A percentile compares a stretch with the other conserved stretches of the same genome.
phyloP scores from a whole-genome alignment of 2,888 invertebrate genomes.

The Erannis defoliaria region DNA sequence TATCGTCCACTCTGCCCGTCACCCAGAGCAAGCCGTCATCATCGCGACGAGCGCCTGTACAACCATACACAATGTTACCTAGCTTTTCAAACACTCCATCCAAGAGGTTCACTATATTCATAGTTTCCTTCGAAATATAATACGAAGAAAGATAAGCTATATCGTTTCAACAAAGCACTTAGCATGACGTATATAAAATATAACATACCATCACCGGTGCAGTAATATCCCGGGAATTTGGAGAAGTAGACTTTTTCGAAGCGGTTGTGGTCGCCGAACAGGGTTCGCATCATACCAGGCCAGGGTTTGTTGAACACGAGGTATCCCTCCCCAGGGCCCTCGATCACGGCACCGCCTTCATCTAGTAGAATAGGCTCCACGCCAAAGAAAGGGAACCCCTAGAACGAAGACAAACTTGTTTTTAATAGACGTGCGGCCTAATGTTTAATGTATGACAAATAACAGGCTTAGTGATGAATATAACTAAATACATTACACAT shows the following conservation, averaged over 20 bases:
- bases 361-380: constrained; percentile 95
- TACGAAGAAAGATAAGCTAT: too few species aligned
- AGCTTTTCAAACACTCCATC: too few species aligned
- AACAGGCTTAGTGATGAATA: too few species aligned
- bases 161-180: too few species aligned
- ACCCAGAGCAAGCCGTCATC: constrained; percentile 98
- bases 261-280: constrained; percentile 96
- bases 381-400: constrained; percentile 99
- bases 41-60: constrained; percentile 94
- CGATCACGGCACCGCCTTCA: constrained; percentile 94
- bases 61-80: not conserved
- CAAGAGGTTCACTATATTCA: too few species aligned
- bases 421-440: too few species aligned
- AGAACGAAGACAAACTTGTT: constrained; percentile 40
- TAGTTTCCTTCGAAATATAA: too few species aligned
- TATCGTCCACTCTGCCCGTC: constrained; percentile 98
- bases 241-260: constrained; percentile 97
- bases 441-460: too few species aligned
- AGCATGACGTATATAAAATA: not conserved
- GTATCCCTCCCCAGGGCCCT: constrained; percentile 97
- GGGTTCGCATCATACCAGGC: constrained; percentile 99
- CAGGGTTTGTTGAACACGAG: constrained; percentile 97
- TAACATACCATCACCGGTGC: constrained; percentile 96
- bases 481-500: too few species aligned
- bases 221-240: constrained; percentile 98